Conservation (phyloP, 2,113 vertebrate species). For the Scomber japonicus region DNA sequence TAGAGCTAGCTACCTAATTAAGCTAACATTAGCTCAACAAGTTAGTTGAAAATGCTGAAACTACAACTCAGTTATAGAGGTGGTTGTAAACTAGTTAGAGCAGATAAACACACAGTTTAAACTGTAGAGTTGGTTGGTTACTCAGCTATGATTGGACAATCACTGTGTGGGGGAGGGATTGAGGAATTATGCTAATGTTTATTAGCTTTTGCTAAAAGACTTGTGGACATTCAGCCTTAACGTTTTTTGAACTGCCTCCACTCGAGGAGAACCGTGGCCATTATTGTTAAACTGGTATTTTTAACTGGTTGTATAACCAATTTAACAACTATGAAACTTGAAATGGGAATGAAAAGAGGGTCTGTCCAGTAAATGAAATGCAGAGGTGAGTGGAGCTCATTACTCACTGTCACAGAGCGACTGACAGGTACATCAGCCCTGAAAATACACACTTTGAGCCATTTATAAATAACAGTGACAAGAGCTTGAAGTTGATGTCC, state of each 20-base stretch:
- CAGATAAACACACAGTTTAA: too few relatives aligned
- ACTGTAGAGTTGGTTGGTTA: too few relatives aligned
- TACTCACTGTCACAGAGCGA: slow-evolving; percentile 68
- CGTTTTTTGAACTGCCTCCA: too few relatives aligned
- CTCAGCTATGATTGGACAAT: too few relatives aligned
- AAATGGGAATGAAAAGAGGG: slow-evolving; percentile 11
- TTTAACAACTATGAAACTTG: background rate
- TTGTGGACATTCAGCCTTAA: background rate
- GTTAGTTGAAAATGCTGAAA: too few relatives aligned
- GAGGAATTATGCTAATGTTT: background rate
- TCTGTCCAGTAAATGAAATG: slow-evolving; percentile 56
- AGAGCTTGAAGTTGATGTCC: slow-evolving; percentile 23
- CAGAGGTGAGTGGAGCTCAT: slow-evolving; percentile 64
- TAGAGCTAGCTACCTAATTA: too few relatives aligned
- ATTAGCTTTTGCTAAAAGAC: background rate
- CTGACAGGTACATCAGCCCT: slow-evolving; percentile 57
- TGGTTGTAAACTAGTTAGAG: too few relatives aligned
- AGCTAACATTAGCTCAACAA: too few relatives aligned
- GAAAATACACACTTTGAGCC: slow-evolving; percentile 46
- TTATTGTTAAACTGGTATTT: background rate
- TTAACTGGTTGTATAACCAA: background rate
- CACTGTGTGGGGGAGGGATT: too few relatives aligned
- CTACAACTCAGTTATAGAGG: too few relatives aligned
- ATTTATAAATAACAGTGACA: slow-evolving; percentile 66
- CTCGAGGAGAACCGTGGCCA: too few relatives aligned